Base-by-base conservation (phyloP, 2,797 vertebrate genomes). In the Benthosema pterotum region DNA sequence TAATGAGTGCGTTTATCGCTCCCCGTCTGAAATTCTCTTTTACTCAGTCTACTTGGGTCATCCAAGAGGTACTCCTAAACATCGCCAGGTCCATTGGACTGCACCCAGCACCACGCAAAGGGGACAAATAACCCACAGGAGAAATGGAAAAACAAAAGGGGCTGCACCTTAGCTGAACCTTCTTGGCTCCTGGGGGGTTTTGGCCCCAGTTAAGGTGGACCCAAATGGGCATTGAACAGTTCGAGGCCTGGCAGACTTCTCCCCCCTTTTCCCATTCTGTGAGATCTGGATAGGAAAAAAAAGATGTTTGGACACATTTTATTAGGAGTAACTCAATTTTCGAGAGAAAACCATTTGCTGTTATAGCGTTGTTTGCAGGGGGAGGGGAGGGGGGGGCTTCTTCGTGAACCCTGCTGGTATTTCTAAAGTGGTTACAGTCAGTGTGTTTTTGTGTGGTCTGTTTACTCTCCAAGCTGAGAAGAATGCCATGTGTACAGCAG, bases 361-460 rank as follows among this genome's bases (percentile, higher is more conserved):
- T 75, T 78, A 78, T 80, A 71, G 74, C 49, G 71, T 11, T 52
- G 63, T 81, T 86, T 80, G 72, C n/a, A n/a, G 59, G 64, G 42
- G 48, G 57, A 71, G 62, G 78, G 74, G 71, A 83, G 72, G 62
- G 77, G 75, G 69, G 84, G 79, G 72, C 77, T 77, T 76, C 74
- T 77, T 74, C 60, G 51, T 78, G 74, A 87, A 79, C 77, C 71
- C 71, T 28, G 50, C 71, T 86, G 77, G 75, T 87, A 80, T 82
- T 86, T 75, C 78, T 77, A 69, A 89, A 87, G 83, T 85, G 83
- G 67, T 89, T 87, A 84, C 69, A 84, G 67, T 85, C 78, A 77
- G 72, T 82, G 79, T 84, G 77, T 88, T 83, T 87, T 85, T 11
- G 75, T 85, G 83, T 84, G 85, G 86, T 87, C 83, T 87, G 80